These are phyloP conservation scores for Alloscopus bannaensis DNA, from an alignment of 2,888 invertebrate genomes.

Conservation along the genomic window DNA sequence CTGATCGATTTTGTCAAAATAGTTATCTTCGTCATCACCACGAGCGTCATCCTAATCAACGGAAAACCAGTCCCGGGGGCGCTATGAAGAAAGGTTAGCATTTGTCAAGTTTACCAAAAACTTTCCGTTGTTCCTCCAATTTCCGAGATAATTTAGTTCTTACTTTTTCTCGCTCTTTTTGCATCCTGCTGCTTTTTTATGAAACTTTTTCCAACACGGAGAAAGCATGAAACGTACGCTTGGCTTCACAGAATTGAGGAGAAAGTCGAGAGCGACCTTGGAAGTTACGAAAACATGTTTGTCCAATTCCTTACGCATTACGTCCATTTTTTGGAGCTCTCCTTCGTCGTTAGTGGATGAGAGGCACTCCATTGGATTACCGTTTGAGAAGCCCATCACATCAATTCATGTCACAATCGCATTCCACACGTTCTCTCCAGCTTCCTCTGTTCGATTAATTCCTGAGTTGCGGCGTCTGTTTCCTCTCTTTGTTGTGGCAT, in stretches of 20 bases:
- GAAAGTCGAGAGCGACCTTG: conserved; percentile 27
- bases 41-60: conserved; percentile 27
- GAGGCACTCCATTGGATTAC: conserved; percentile 43
- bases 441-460: not conserved
- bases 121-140: not conserved
- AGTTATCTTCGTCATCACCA: conserved; percentile 22
- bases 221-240: not conserved
- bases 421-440: not conserved
- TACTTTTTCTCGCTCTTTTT: not conserved
- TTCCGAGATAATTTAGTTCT: too few relatives aligned
- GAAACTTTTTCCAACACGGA: conserved; percentile 6
- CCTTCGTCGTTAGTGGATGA: not conserved
- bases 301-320: not conserved
- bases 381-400: conserved; percentile 32
- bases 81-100: conserved; percentile 56
- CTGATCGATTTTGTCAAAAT: conserved; percentile 12
- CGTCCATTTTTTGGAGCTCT: not conserved
- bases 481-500: too few relatives aligned
- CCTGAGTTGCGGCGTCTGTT: too few relatives aligned
- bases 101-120: conserved; percentile 43
- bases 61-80: conserved; percentile 34
- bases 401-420: conserved; percentile 44
- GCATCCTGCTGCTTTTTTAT: not conserved
- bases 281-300: conserved; percentile 31
- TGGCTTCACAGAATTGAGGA: not conserved